Conservation (phyloP, 1,140 invertebrate genomes). For the Holcopasites calliopsidis region DNA sequence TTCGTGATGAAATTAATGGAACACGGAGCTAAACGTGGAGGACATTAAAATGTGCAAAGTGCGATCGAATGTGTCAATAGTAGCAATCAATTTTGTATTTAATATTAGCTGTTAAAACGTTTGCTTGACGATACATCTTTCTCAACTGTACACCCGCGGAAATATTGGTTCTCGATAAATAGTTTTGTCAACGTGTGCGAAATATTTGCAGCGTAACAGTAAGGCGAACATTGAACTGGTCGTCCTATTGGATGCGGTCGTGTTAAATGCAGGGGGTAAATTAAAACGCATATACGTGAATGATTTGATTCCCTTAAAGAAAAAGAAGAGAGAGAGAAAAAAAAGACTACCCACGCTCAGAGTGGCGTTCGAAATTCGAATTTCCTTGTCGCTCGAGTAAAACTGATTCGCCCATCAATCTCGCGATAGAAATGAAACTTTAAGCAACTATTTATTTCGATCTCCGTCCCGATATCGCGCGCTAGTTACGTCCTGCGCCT, state of each 20-base stretch:
- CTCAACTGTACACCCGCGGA: background rate
- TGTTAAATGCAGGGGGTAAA: background rate
- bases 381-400: background rate
- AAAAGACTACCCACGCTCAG: background rate
- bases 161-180: constrained; percentile 30
- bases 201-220: background rate
- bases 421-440: background rate
- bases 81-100: background rate
- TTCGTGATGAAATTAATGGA: background rate
- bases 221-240: background rate
- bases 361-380: background rate
- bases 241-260: background rate
- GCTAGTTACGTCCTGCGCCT: constrained; percentile 22
- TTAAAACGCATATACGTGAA: no score
- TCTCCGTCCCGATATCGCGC: constrained; percentile 13
- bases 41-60: no score
- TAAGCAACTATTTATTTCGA: constrained; percentile 22
- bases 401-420: background rate
- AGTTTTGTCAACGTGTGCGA: background rate
- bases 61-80: background rate
- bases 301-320: background rate
- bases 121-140: no score
- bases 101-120: no score
- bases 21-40: background rate
- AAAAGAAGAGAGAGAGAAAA: background rate